Evolutionary conservation across 2,113 vertebrate genomes (phyloP).

Genomic region (Prionailurus viverrinus): DNA sequence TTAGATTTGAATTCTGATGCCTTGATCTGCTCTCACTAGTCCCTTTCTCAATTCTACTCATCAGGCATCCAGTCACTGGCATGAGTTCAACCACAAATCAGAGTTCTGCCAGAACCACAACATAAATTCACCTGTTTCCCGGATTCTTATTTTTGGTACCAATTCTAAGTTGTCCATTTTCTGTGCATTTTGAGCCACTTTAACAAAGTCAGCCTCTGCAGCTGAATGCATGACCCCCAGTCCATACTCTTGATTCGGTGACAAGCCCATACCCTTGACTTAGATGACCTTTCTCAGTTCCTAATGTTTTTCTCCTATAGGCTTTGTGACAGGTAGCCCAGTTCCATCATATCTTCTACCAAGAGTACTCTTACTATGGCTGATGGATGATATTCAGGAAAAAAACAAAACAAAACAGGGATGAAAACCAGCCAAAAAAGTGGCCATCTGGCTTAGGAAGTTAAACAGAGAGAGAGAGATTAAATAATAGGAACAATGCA

Average conservation of each 20-base stretch:
- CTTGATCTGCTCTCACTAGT: not conserved
- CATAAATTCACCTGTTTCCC: not conserved
- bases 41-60: not conserved
- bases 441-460: not conserved
- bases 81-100: not conserved
- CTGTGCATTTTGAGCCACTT: rapidly evolving
- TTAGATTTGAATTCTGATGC: not conserved
- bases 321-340: not conserved
- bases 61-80: rapidly evolving
- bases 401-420: not conserved
- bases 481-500: not conserved
- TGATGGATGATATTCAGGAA: not conserved
- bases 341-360: not conserved
- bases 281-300: not conserved
- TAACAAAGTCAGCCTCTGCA: not conserved
- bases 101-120: rapidly evolving
- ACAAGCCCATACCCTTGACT: not conserved
- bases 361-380: not conserved
- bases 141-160: not conserved
- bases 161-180: not conserved
- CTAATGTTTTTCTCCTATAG: not conserved
- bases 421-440: not conserved
- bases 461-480: not conserved
- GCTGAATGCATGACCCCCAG: not conserved
- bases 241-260: not conserved